Base-by-base conservation (phyloP, 2,888 invertebrate species). In the Dinocampus coccinellae region DNA sequence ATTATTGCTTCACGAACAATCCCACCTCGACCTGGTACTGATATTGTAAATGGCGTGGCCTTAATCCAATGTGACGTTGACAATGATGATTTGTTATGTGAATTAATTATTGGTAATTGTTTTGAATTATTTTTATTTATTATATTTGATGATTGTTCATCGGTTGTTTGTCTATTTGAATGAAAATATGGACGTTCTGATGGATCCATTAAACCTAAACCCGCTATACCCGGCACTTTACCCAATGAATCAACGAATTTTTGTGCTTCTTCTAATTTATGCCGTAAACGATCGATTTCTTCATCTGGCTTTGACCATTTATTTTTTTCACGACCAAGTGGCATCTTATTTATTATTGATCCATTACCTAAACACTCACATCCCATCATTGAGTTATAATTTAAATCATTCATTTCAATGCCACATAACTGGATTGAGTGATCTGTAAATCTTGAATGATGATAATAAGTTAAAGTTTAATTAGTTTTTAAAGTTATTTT, bases 181-280 rank as follows among this genome's bases (percentile, higher is more conserved):
- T 80, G 79, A 62, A 84, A 85, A 53, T 80, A 85, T 3, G 85
- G 86, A 72, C 85, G 85, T 53, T 85, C 85, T 1, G 81, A 75
- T 0, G 84, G 82, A 66, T 84, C 83, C 76, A 80, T 79, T 53
- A 86, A 67, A 4, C 85, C 84, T 0, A 86, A 75, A 6, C 84
- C 86, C 6, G 79, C 77, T 1, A 85, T 69, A 0, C 85, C 85
- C 1, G 82, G 81, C 11, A 82, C 82, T 58, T 80, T 83, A 0
- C 84, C 85, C 11, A 86, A 69, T 0, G 82, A 82, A 53, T 86
- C 81, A 0, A 86, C 85, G 60, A 86, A 85, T 1, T 84, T 80
- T 68, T 86, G 84, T 0, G 83, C 82, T 13, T 86, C 83, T 13
- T 80, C 74, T 63, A 85, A 82, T 4, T 82, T 80, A 47, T 81